Conservation (phyloP, 2,113 vertebrate species). For the Lamprotornis superbus region DNA sequence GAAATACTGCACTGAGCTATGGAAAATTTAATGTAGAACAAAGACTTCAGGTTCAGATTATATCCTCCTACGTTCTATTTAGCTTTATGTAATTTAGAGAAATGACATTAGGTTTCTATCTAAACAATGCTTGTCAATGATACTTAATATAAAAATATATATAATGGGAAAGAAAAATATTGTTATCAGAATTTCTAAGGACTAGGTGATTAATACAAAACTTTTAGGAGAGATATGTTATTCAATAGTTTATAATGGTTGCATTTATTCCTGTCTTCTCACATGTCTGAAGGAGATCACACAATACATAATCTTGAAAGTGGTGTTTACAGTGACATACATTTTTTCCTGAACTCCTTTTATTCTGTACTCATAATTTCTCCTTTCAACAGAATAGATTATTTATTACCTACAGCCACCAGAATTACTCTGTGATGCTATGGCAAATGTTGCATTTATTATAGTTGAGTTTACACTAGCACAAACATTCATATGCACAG, state of each 20-base stretch:
- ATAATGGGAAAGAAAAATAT: slow-evolving; percentile 34
- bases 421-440: slow-evolving; percentile 20
- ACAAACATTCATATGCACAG: not conserved
- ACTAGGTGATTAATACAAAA: not conserved
- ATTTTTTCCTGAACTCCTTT: slow-evolving; percentile 42
- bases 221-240: not conserved
- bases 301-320: slow-evolving; percentile 44
- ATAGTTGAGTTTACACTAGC: not conserved
- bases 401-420: not conserved
- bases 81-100: not conserved
- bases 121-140: not conserved
- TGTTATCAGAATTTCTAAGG: slow-evolving; percentile 4
- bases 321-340: slow-evolving; percentile 8
- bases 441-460: slow-evolving; percentile 18
- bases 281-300: not conserved
- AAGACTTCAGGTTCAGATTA: not conserved
- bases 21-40: not conserved
- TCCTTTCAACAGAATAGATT: slow-evolving; percentile 37
- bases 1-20: not conserved
- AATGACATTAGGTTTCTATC: not conserved
- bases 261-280: slow-evolving; percentile 53
- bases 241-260: slow-evolving; percentile 32
- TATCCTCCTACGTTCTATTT: not conserved
- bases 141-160: not conserved
- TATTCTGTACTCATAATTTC: slow-evolving; percentile 18